Evolutionary conservation across 1,140 invertebrate genomes (phyloP), one percentile per base, ranked within the genome.

Genomic region (Linepithema humile): DNA sequence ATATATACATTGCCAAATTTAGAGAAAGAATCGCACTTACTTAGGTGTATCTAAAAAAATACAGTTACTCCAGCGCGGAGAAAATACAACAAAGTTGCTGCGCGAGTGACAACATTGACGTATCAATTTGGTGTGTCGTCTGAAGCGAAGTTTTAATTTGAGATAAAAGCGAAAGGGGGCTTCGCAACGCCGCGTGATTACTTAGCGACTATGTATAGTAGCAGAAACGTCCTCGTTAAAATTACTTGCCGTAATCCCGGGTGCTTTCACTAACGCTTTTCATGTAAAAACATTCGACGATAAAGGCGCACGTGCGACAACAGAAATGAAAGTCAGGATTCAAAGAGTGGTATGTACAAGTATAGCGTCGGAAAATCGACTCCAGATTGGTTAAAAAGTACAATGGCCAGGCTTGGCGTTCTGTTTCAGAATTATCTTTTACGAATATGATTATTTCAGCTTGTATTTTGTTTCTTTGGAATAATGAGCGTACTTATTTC

Each of bases 111-210:
- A 77, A 65, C 60, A 43, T 53, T 69, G 75, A 80, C 48, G 64
- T 55, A 69, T 43, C 64, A 80, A 67, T 80, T 80, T 55, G 64
- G 62, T 5, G 20, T 43, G 73, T 45, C 59, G 59, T 86, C 40
- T 40, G 57, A 72, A 55, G 32, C 29, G 77, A 78, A 70, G 69
- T 88, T 89, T 89, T 89, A 89, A 89, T 89, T 89, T 70, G 53
- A 89, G 88, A 88, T 89, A 89, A 89, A 89, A 84, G 50, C 59
- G 55, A 89, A 77, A 75, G 78, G n/a, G 53, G 17, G 23, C 53
- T 70, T 26, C 32, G 40, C 55, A 43, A 35, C 40, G 40, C 32
- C 78, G 78, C 38, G 53, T 82, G 78, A 82, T 82, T 82, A 82
- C 78, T 82, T 82, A 82, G 78, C 57, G 55, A 40, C 67, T 55